phyloP scores from a whole-genome alignment of 2,113 vertebrate species.

The Dasypus novemcinctus region DNA sequence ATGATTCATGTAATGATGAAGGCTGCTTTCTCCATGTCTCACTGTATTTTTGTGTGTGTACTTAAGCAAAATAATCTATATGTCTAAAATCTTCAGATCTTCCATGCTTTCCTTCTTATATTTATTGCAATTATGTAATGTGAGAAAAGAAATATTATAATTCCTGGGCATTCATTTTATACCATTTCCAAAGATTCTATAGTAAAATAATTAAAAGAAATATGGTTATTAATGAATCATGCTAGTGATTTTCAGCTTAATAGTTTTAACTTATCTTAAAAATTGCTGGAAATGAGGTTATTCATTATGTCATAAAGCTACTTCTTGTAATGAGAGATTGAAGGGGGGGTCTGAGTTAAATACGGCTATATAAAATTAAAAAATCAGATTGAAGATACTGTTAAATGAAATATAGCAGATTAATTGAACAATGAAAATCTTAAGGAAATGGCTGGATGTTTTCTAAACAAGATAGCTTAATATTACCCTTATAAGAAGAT shows the following conservation, averaged over 20 bases:
- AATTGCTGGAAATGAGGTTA: constrained; percentile 73
- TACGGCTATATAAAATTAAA: constrained; percentile 32
- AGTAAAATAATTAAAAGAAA: constrained; percentile 78
- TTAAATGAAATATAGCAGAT: constrained; percentile 64
- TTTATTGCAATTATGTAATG: neutral
- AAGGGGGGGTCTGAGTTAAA: constrained; percentile 64
- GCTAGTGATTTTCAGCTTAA: constrained; percentile 74
- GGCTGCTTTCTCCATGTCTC: neutral
- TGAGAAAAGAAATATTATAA: constrained; percentile 42
- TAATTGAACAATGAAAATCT: constrained; percentile 44
- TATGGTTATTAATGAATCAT: constrained; percentile 72
- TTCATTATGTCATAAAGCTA: constrained; percentile 73
- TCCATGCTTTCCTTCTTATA: neutral
- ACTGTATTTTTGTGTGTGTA: neutral
- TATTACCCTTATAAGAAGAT: neutral
- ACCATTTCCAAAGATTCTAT: constrained; percentile 36
- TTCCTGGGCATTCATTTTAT: constrained; percentile 50
- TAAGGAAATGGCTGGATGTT: constrained; percentile 50
- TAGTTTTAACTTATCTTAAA: constrained; percentile 78
- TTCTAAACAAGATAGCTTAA: constrained; percentile 9
- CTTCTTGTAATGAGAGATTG: constrained; percentile 74
- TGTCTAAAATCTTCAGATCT: neutral
- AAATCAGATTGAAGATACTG: neutral
- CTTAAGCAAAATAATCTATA: constrained; percentile 4
- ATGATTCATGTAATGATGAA: neutral